Percentiles rank a stretch among this genome's conserved stretches.
These are phyloP conservation scores for Vanessa cardui DNA, from an alignment of 2,888 invertebrate species.

Conservation along the genomic window DNA sequence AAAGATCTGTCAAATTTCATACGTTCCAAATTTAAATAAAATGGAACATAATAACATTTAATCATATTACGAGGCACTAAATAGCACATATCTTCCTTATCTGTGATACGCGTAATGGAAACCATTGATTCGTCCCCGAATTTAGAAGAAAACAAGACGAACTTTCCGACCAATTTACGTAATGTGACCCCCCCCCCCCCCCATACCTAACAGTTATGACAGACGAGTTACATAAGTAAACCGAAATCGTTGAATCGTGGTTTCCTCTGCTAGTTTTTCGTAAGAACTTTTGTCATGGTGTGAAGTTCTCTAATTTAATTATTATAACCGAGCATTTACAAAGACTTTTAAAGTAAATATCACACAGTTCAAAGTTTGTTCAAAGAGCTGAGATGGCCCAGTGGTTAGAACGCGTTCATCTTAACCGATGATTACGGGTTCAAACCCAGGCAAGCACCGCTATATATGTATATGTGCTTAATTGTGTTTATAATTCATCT, in stretches of 20 bases:
- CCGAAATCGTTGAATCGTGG: neutral
- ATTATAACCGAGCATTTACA: too few species aligned
- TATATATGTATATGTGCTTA: too few species aligned
- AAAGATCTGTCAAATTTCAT: neutral
- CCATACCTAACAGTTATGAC: neutral
- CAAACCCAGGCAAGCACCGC: too few species aligned
- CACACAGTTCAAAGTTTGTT: too few species aligned
- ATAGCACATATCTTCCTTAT: neutral
- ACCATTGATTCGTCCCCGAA: constrained; percentile 8
- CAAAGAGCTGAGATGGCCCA: too few species aligned
- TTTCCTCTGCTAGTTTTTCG: neutral
- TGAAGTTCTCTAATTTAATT: neutral
- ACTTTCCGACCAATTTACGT: constrained; percentile 72
- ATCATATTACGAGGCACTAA: neutral
- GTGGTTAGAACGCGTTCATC: too few species aligned
- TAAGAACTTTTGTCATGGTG: neutral
- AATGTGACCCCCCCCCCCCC: constrained; percentile 55
- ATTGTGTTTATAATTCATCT: too few species aligned
- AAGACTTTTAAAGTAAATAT: too few species aligned
- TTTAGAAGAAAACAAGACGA: constrained; percentile 3
- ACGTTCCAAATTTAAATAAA: neutral
- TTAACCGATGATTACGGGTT: too few species aligned
- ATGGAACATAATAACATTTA: neutral
- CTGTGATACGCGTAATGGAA: constrained; percentile 5
- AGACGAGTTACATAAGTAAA: neutral